These are phyloP conservation scores for Mesocricetus auratus DNA, from an alignment of 2,113 vertebrate genomes.

Conservation along the genomic window DNA sequence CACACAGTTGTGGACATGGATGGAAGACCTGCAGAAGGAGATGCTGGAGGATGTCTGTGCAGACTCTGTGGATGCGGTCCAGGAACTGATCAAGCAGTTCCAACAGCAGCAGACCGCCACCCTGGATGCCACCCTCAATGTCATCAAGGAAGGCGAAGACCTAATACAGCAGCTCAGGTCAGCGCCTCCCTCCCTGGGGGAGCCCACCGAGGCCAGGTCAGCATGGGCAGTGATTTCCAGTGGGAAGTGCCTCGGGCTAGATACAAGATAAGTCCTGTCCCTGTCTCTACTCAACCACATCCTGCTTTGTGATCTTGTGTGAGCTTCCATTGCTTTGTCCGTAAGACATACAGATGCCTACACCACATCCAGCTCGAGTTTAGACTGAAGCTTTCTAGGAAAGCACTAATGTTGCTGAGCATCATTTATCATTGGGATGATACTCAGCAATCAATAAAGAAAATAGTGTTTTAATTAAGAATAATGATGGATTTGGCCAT, in stretches of 20 bases:
- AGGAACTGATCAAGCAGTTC: slow-evolving; percentile 98
- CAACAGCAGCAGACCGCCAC: slow-evolving; percentile 98
- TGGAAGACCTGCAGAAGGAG: slow-evolving; percentile 99
- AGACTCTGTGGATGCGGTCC: slow-evolving; percentile 97
- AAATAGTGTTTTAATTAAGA: slow-evolving; percentile 25
- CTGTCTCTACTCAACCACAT: slow-evolving; percentile 56
- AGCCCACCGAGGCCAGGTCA: slow-evolving; percentile 83
- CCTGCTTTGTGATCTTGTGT: slow-evolving; percentile 68
- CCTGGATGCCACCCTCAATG: slow-evolving; percentile 96
- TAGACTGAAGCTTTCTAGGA: slow-evolving; percentile 4
- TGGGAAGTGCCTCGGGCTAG: slow-evolving; percentile 75
- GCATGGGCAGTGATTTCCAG: slow-evolving; percentile 75
- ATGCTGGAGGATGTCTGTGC: slow-evolving; percentile 97
- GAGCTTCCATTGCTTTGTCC: slow-evolving; percentile 65
- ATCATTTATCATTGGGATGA: not conserved
- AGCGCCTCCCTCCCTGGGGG: slow-evolving; percentile 80
- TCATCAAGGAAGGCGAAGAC: slow-evolving; percentile 99
- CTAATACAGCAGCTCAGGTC: slow-evolving; percentile 99
- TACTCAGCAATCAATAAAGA: slow-evolving; percentile 1
- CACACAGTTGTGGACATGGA: slow-evolving; percentile 98
- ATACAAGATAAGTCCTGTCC: slow-evolving; percentile 75
- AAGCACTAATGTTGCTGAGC: not conserved
- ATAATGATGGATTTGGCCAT: not conserved
- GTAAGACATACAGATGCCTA: slow-evolving; percentile 50
- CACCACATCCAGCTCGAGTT: slow-evolving; percentile 21